Base-by-base conservation (phyloP, 2,797 vertebrate genomes). In the Lacerta bilineata region DNA sequence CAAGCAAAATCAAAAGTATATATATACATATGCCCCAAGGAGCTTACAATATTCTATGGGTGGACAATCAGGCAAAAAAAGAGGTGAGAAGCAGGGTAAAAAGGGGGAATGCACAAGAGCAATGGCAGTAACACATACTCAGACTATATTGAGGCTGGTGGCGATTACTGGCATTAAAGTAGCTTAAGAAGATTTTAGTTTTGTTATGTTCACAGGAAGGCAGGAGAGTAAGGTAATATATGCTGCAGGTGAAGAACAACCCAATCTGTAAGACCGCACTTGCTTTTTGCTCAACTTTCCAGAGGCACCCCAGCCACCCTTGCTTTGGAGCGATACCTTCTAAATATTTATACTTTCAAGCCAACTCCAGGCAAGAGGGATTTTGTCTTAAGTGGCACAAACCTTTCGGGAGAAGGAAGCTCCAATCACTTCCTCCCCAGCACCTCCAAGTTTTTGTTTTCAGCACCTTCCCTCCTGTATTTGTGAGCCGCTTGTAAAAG, bases 401-500 rank as follows among this genome's bases (percentile, higher is more conserved):
- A 61, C 82, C 91, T 71, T 86, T 85, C 74, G 71, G 68, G 75
- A 91, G 6, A 3, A 8, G 8, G 8, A 89, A 80, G 36, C 87
- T 86, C 43, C 89, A 87, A 33, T 86, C 85, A 82, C 29, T 39
- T 27, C 8, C 8, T 23, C 33, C 11, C 46, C 5, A 36, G 2
- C 61, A 66, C 72, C 66, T 33, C 59, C 85, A 79, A 13, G 23
- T 83, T 90, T 91, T 92, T 79, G 84, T 85, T 88, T 55, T 89
- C 43, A 84, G 64, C 36, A 91, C 71, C 77, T 50, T 88, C 84
- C 66, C 89, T 25, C 50, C 39, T 84, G 43, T 1, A 88, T 76
- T 76, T 91, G 18, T 84, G 83, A 90, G 90, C 89, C 85, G 89
- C 85, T 81, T 81, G 36, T 84, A 90, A 90, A 76, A 85, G 68